Percentiles rank a stretch among this genome's conserved stretches.
phyloP scores from a whole-genome alignment of 2,113 vertebrate genomes.

The Addax nasomaculatus region DNA sequence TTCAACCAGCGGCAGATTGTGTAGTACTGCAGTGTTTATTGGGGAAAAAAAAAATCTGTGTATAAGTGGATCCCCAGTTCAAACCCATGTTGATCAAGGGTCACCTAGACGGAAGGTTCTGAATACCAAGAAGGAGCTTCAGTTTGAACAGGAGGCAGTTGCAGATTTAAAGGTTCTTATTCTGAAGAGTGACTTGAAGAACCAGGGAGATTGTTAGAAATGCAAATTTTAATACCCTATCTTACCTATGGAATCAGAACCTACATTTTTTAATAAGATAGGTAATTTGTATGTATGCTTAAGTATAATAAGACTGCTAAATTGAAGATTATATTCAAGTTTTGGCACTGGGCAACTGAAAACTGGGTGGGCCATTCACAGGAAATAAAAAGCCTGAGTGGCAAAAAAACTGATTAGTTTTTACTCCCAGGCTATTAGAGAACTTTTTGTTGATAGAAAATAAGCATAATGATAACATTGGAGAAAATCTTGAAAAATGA shows the following conservation, averaged over 20 bases:
- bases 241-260: background rate
- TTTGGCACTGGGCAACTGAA: constrained; percentile 24
- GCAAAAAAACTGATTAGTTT: constrained; percentile 37
- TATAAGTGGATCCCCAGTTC: background rate
- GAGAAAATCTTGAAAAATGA: constrained; percentile 33
- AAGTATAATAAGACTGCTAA: constrained; percentile 4
- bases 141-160: background rate
- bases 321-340: background rate
- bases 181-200: background rate
- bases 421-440: background rate
- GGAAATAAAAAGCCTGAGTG: constrained; percentile 36
- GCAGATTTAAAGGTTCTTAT: background rate
- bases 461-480: constrained; percentile 18
- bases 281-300: background rate
- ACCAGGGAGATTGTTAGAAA: background rate
- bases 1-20: background rate
- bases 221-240: background rate
- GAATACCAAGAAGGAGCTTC: background rate
- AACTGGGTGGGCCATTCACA: constrained; percentile 21
- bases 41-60: background rate
- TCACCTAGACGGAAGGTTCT: background rate
- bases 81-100: background rate
- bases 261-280: constrained; percentile 25
- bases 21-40: background rate
- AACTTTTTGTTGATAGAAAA: constrained; percentile 45